Evolutionary conservation across 1,140 invertebrate species (phyloP).

Genomic region (Bombus confusus): DNA sequence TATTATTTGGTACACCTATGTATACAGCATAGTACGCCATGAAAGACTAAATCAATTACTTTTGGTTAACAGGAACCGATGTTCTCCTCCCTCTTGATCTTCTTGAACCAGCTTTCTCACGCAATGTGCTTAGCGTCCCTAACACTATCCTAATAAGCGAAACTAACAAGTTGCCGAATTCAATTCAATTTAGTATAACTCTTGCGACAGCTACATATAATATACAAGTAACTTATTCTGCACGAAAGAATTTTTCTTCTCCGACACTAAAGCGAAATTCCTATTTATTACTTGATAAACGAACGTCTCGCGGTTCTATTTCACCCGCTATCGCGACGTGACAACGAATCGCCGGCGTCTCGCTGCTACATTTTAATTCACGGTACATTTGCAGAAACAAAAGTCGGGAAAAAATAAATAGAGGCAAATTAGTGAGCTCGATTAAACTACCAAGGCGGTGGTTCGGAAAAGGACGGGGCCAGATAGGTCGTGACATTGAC

Average conservation of each 20-base stretch:
- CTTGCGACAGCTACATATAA: neutral
- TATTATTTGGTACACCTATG: too few species aligned
- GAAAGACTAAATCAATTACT: neutral
- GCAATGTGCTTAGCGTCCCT: too few species aligned
- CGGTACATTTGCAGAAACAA: conserved; percentile 29
- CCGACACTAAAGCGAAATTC: neutral
- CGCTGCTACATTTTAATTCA: conserved; percentile 20
- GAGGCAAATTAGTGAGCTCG: conserved; percentile 54
- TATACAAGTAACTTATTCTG: neutral
- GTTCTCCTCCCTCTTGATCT: too few species aligned
- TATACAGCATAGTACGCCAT: too few species aligned
- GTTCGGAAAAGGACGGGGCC: conserved; percentile 40
- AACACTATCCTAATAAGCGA: neutral
- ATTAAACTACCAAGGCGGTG: conserved; percentile 61
- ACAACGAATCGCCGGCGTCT: neutral
- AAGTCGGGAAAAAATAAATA: conserved; percentile 61
- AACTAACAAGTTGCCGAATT: neutral
- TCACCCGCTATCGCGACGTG: neutral
- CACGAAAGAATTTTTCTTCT: neutral
- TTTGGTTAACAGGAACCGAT: neutral
- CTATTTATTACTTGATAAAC: neutral
- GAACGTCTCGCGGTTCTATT: neutral
- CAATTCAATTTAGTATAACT: neutral
- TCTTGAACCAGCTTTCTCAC: too few species aligned
- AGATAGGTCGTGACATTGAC: conserved; percentile 75